Evolutionary conservation across 2,113 vertebrate genomes (phyloP).

Genomic region (Macrotis lagotis): DNA sequence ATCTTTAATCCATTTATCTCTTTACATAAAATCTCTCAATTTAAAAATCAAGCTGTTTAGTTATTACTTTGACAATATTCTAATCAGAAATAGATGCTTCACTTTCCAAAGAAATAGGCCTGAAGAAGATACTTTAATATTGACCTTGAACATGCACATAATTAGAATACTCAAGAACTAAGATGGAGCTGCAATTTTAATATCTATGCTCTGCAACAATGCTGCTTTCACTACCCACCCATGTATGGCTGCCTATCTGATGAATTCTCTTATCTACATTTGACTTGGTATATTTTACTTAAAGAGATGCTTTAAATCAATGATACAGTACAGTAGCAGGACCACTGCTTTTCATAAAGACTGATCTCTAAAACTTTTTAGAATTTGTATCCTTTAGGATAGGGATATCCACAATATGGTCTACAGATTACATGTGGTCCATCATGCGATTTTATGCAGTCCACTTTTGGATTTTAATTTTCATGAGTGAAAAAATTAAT

Average conservation of each 20-base stretch:
- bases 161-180: not conserved
- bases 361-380: not conserved
- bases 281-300: too few relatives aligned
- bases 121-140: not conserved
- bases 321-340: not conserved
- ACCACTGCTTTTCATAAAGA: not conserved
- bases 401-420: too few relatives aligned
- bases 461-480: too few relatives aligned
- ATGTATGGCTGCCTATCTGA: not conserved
- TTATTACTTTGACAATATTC: not conserved
- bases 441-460: too few relatives aligned
- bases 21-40: not conserved
- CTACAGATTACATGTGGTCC: too few relatives aligned
- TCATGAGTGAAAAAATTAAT: too few relatives aligned
- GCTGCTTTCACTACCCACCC: not conserved
- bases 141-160: not conserved
- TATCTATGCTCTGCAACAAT: not conserved
- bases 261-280: too few relatives aligned
- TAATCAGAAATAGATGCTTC: not conserved
- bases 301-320: too few relatives aligned
- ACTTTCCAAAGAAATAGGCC: not conserved
- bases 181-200: not conserved
- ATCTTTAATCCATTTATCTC: not conserved
- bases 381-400: too few relatives aligned
- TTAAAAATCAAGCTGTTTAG: not conserved